Evolutionary conservation across 1,140 invertebrate species (phyloP), one percentile per base, ranked within the genome.

Genomic region (Platorchestia sp.): DNA sequence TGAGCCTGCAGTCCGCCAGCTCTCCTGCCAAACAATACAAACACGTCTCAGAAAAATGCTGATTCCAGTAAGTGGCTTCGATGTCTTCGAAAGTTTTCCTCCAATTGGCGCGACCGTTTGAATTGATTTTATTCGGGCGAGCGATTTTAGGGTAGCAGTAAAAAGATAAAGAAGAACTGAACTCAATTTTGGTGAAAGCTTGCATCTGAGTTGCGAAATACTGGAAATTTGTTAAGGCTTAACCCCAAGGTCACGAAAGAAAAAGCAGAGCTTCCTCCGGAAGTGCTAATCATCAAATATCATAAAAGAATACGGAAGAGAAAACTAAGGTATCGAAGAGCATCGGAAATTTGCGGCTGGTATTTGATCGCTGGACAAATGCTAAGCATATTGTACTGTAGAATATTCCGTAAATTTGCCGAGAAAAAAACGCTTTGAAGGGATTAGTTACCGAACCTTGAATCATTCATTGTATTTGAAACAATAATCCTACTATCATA

Each of bases 21-120:
- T 44, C 6, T 44, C 45, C 43, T 40, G 45, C 91, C 43, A 93
- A 93, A 93, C 91, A 93, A 47, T 93, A 93, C 91, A 93, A 93
- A 93, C 91, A 93, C 91, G 41, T 47, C 45, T 47, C 91, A 45
- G 91, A 93, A 93, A 93, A 93, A 93, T 93, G 91, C 91, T 93
- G 91, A 93, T 93, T 93, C 91, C 91, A 93, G 91, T 93, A 93
- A 93, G 91, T 93, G 91, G 91, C 91, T 47, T 93, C 91, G 91
- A 93, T 93, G 91, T 93, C 91, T 93, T 93, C 45, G 43, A 93
- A 93, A 93, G 43, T 93, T 93, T 93, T 36, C 91, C 91, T 93
- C 91, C 91, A 93, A 93, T 93, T 93, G 91, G 91, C 45, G 45
- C 91, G 91, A 47, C 91, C 43, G 91, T 93, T 93, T 93, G 91